phyloP scores from a whole-genome alignment of 2,888 invertebrate species.

The Isoperla grammatica region DNA sequence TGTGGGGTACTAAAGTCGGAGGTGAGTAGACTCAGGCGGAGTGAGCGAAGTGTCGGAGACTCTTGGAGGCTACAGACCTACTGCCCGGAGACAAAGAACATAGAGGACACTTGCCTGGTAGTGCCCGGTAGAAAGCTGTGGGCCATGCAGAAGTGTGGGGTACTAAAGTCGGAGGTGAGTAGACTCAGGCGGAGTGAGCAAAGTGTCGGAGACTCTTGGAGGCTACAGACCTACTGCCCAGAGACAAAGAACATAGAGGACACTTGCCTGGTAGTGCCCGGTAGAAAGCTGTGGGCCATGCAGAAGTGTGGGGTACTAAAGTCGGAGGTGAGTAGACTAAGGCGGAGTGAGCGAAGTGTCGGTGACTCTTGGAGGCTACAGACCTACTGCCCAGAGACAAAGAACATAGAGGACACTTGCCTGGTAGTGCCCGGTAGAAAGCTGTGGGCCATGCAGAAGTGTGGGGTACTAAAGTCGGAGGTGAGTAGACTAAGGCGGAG shows the following conservation, averaged over 20 bases:
- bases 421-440: slow-evolving; percentile 66
- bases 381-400: slow-evolving; percentile 63
- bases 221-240: slow-evolving; percentile 68
- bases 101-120: slow-evolving; percentile 67
- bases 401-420: slow-evolving; percentile 66
- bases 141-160: slow-evolving; percentile 70
- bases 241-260: slow-evolving; percentile 59
- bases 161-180: slow-evolving; percentile 59
- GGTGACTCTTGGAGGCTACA: slow-evolving; percentile 86
- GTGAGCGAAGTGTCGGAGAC: slow-evolving; percentile 75
- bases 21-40: slow-evolving; percentile 61
- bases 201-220: slow-evolving; percentile 87
- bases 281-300: slow-evolving; percentile 75
- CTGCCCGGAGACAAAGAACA: slow-evolving; percentile 59
- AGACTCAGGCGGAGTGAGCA: slow-evolving; percentile 70
- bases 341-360: slow-evolving; percentile 71
- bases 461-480: slow-evolving; percentile 66
- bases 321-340: slow-evolving; percentile 55
- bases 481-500: slow-evolving; percentile 62
- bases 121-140: slow-evolving; percentile 75
- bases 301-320: slow-evolving; percentile 71
- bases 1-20: slow-evolving; percentile 71
- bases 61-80: slow-evolving; percentile 79
- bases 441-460: slow-evolving; percentile 72
- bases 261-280: slow-evolving; percentile 68